Conservation (phyloP, 53 echinoderm and acorn worm genomes). For the Holothuria scabra region DNA sequence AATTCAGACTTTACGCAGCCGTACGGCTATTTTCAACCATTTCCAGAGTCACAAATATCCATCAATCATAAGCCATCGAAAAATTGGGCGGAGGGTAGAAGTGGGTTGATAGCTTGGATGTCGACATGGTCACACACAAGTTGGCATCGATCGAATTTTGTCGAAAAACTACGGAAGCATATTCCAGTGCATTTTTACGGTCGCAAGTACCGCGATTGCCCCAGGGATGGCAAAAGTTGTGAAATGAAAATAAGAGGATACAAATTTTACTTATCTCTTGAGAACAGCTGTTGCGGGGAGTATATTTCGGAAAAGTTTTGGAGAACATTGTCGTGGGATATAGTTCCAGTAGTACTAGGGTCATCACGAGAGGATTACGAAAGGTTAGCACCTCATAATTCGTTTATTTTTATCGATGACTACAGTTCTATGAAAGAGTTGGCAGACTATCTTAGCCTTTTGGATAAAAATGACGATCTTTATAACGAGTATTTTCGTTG, state of each 20-base stretch:
- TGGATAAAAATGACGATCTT: conserved; percentile 6
- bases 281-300: conserved; percentile 35
- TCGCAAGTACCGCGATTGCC: neutral
- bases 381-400: neutral
- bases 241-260: conserved; percentile 2
- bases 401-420: conserved; percentile 24
- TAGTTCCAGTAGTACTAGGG: conserved; percentile 12
- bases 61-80: neutral
- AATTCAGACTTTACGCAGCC: neutral
- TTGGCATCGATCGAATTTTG: conserved; percentile 4
- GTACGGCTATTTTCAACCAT: no score
- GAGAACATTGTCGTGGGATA: conserved; percentile 32
- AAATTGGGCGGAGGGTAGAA: conserved; percentile 18
- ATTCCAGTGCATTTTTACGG: neutral
- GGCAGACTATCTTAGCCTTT: neutral
- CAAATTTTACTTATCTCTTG: conserved; percentile 34
- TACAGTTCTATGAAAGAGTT: neutral
- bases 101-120: conserved; percentile 8
- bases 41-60: no score
- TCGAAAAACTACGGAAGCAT: neutral
- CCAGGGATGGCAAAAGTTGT: neutral
- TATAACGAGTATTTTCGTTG: conserved; percentile 22
- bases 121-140: conserved; percentile 1
- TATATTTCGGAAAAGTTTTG: conserved; percentile 26
- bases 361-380: conserved; percentile 2